Base-by-base conservation (phyloP, 2,113 vertebrate species). In the Dicentrarchus labrax region DNA sequence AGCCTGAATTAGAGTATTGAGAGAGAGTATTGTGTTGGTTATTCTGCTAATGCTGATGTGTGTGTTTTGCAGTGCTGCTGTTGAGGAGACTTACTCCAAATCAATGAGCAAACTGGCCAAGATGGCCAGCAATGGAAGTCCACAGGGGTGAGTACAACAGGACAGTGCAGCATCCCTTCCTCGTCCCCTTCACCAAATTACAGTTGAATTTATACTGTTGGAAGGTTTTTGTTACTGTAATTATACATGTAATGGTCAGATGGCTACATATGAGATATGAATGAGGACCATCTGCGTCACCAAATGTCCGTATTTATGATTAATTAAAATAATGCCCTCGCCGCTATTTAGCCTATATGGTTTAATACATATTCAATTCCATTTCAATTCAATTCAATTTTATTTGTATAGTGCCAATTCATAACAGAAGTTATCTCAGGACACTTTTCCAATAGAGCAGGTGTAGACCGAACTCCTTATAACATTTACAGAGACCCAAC, bases 51-150 rank as follows among this genome's bases (percentile, higher is more conserved):
- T 39, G 9, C 4, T 41, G 54, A 57, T 74, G 7, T 76, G 6
- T 51, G 11, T 88, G 7, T 84, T 79, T 0, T 50, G n/a, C 74
- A 99, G 98, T 89, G 97, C 97, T 4, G 95, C 97, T 54, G 92
- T 99, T 0, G 98, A 99, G 89, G 98, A 99, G 92, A 96, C 96
- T 5, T 99, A 99, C 70, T 97, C 97, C 50, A 99, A 99, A 89
- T 97, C 98, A 0, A 98, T 99, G 98, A 96, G 94, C 53, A 99
- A 99, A 89, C 95, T 99, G 48, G 96, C 97, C 3, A 99, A 98
- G 93, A 96, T 98, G 88, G 98, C 97, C 17, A 96, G 96, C 76
- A 98, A 97, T 2, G 96, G 97, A 67, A 98, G 97, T 61, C 96
- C 97, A 10, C 90, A 96, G 84, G 98, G 98, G 98, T 99, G 83